These are phyloP conservation scores for Ispidina lecontei DNA, from an alignment of 2,797 vertebrate species.

Conservation along the genomic window DNA sequence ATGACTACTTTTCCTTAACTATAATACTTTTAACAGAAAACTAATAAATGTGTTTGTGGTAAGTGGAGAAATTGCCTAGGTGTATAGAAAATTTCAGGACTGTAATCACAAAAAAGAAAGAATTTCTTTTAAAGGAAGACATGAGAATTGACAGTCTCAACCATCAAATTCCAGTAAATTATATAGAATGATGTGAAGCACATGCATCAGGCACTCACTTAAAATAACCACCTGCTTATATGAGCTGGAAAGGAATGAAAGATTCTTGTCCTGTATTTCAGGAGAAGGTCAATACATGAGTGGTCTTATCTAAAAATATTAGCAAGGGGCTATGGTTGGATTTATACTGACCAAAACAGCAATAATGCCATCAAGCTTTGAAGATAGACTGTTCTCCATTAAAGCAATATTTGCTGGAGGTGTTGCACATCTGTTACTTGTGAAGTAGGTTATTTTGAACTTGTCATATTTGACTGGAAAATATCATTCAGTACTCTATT, in stretches of 20 bases:
- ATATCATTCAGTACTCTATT: background rate
- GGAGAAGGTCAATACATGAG: background rate
- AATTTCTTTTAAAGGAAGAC: background rate
- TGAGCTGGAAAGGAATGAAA: background rate
- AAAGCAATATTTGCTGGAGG: background rate
- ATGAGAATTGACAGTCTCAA: background rate
- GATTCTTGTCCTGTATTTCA: constrained; percentile 13
- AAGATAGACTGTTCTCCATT: background rate
- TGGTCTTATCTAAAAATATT: background rate
- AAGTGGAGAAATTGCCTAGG: background rate
- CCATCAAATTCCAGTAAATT: constrained; percentile 22
- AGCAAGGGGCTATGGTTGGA: background rate
- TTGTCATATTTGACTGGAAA: constrained; percentile 13
- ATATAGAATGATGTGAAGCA: background rate
- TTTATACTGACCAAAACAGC: constrained; percentile 8
- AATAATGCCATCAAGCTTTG: background rate
- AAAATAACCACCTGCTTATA: constrained; percentile 15
- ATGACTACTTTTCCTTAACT: background rate
- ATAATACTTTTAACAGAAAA: background rate
- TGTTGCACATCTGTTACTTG: background rate
- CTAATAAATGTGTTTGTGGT: background rate
- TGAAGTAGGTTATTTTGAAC: constrained; percentile 3
- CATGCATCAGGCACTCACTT: background rate
- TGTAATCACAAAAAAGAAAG: background rate
- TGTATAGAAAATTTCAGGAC: background rate